Evolutionary conservation across 2,113 vertebrate genomes (phyloP).

Genomic region (Petroica traversi): DNA sequence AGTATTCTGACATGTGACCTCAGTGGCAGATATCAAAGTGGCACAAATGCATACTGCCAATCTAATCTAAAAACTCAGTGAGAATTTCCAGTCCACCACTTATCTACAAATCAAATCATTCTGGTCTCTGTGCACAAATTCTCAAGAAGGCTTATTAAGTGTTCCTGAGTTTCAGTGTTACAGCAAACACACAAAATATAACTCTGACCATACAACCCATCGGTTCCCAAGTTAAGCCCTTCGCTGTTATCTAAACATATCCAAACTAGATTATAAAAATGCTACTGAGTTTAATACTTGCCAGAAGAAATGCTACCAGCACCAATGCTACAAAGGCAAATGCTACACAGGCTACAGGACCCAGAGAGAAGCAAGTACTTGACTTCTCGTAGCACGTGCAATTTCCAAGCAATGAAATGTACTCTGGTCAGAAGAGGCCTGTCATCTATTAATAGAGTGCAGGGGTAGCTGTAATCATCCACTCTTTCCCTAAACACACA

Average conservation of each 20-base stretch:
- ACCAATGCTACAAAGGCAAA: accelerated
- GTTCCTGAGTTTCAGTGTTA: not conserved
- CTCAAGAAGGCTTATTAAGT: not conserved
- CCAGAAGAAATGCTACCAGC: not conserved
- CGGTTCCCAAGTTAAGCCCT: not conserved
- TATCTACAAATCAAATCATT: not conserved
- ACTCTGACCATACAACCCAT: not conserved
- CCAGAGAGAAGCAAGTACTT: not conserved
- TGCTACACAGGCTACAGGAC: accelerated
- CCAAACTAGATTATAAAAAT: not conserved
- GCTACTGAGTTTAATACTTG: not conserved
- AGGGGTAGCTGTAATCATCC: not conserved
- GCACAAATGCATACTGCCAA: not conserved
- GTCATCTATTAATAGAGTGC: not conserved
- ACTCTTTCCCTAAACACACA: accelerated
- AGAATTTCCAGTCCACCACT: not conserved
- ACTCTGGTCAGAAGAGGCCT: not conserved
- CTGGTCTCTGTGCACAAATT: accelerated
- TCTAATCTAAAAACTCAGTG: not conserved
- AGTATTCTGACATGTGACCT: not conserved
- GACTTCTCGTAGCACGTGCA: not conserved
- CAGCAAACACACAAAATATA: not conserved
- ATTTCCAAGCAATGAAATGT: not conserved
- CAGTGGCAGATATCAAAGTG: accelerated
- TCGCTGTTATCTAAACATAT: not conserved